Evolutionary conservation across 2,797 vertebrate genomes (phyloP).

Genomic region (Microctenopoma stevenorrisi): DNA sequence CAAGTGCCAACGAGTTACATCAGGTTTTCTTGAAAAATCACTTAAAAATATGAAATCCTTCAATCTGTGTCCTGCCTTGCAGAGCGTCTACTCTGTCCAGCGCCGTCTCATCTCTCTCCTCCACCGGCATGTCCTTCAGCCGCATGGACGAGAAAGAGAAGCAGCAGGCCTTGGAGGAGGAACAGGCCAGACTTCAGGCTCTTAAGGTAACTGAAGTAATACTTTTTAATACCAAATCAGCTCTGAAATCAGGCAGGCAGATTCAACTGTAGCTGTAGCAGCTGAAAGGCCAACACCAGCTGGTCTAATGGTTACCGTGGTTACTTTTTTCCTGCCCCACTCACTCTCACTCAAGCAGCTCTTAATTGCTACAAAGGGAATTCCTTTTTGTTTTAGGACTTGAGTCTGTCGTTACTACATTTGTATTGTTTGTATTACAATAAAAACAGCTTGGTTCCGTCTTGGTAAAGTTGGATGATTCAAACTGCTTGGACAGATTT

Average conservation of each 20-base stretch:
- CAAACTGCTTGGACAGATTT: too few relatives aligned
- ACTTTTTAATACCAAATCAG: conserved; percentile 9
- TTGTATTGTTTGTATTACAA: too few relatives aligned
- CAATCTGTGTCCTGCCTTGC: not conserved
- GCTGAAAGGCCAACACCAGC: conserved; percentile 22
- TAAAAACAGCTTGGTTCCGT: too few relatives aligned
- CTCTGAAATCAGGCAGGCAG: not conserved
- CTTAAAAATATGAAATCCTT: not conserved
- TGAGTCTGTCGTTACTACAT: not conserved
- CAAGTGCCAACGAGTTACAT: not conserved
- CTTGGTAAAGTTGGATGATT: too few relatives aligned
- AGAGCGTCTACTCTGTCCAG: conserved; percentile 92
- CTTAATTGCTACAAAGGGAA: not conserved
- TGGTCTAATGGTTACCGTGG: conserved; percentile 11
- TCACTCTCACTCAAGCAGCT: not conserved
- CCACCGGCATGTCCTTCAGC: conserved; percentile 92
- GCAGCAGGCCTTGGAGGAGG: conserved; percentile 92
- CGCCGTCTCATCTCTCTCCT: conserved; percentile 92
- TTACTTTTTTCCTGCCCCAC: not conserved
- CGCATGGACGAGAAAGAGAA: conserved; percentile 94
- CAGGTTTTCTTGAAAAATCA: not conserved
- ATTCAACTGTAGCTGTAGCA: not conserved
- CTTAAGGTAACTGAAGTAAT: conserved; percentile 85
- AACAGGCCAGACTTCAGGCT: conserved; percentile 90
- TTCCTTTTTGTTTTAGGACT: not conserved